Evolutionary conservation across 2,888 invertebrate species (phyloP).

Genomic region (Diadegma fenestrale): DNA sequence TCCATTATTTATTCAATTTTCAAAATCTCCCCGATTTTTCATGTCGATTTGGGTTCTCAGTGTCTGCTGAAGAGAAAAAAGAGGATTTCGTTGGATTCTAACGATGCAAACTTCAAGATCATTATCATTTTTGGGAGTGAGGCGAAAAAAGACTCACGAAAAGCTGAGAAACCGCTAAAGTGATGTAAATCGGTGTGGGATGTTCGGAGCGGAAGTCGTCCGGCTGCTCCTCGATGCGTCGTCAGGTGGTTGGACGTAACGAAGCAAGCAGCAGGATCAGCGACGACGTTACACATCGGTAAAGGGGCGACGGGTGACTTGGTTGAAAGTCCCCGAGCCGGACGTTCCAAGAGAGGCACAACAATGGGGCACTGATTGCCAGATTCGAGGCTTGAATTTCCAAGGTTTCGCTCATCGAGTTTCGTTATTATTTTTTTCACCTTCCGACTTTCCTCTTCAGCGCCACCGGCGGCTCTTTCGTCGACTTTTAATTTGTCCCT

Average conservation of each 20-base stretch:
- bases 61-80: too few relatives aligned
- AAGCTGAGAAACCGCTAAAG: conserved; percentile 85
- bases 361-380: conserved; percentile 15
- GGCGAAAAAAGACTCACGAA: conserved; percentile 83
- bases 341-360: conserved; percentile 22
- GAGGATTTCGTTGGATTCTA: too few relatives aligned
- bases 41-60: too few relatives aligned
- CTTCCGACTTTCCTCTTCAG: background rate
- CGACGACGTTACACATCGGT: conserved; percentile 16
- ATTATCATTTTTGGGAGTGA: too few relatives aligned
- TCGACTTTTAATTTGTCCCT: conserved; percentile 6
- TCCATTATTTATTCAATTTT: too few relatives aligned
- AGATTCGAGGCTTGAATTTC: conserved; percentile 13
- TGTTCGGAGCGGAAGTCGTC: conserved; percentile 78
- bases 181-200: conserved; percentile 79
- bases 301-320: conserved; percentile 13
- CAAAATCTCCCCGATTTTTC: too few relatives aligned
- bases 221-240: conserved; percentile 85
- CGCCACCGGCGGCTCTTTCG: background rate
- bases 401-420: conserved; percentile 10
- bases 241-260: conserved; percentile 78
- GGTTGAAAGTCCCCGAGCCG: conserved; percentile 25
- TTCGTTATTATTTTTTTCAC: conserved; percentile 10
- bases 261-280: conserved; percentile 34
- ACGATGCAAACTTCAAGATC: too few relatives aligned